Evolutionary conservation across 2,888 invertebrate species (phyloP), one percentile per base, ranked within the genome.

Genomic region (Asteroscopus sphinx): DNA sequence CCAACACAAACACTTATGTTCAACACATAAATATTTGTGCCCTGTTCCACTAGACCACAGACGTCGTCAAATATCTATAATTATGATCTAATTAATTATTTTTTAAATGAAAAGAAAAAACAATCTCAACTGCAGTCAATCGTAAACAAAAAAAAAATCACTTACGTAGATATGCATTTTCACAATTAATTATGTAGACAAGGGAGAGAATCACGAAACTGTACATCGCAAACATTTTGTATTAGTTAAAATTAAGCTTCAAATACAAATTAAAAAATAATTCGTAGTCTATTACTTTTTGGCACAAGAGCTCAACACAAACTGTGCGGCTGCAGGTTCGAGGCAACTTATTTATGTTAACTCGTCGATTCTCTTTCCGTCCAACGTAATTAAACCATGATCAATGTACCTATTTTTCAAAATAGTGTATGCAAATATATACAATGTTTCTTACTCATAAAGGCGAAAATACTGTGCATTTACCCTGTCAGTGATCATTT

Each of bases 81-180:
- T n/a, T n/a, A n/a, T n/a, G n/a, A n/a, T n/a, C n/a, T n/a, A n/a
- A n/a, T n/a, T n/a, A n/a, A n/a, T n/a, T n/a, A n/a, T n/a, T n/a
- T n/a, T n/a, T n/a, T n/a, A n/a, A n/a, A n/a, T n/a, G n/a, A n/a
- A n/a, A n/a, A n/a, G n/a, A n/a, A n/a, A n/a, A n/a, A n/a, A n/a
- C n/a, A n/a, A n/a, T n/a, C n/a, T n/a, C n/a, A n/a, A n/a, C n/a
- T n/a, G n/a, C n/a, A n/a, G n/a, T n/a, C n/a, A n/a, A n/a, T n/a
- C n/a, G n/a, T n/a, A n/a, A n/a, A n/a, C n/a, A n/a, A n/a, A n/a
- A n/a, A n/a, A n/a, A n/a, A n/a, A n/a, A n/a, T 48, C 42, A 90
- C 92, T 91, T 81, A 92, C 92, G 90, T 52, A 92, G 64, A 72
- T 67, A 75, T 28, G 55, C 80, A 51, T 83, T 77, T 61, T 86